Percentiles rank a stretch among this genome's conserved stretches.
These are phyloP conservation scores for Dissostichus mawsoni DNA, from an alignment of 2,113 vertebrate species.

Conservation along the genomic window DNA sequence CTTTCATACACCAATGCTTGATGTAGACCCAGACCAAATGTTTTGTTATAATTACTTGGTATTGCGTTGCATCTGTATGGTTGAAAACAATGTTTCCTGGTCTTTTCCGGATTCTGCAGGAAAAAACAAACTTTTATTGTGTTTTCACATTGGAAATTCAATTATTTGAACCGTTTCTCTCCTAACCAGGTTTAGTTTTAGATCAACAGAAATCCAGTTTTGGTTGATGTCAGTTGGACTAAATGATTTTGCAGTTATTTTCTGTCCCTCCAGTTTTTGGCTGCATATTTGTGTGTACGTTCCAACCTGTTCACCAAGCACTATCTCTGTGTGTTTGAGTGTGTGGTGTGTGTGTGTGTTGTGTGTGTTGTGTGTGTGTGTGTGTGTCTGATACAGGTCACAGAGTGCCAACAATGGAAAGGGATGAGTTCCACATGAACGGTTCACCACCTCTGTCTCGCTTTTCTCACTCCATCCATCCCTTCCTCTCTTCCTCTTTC, in stretches of 20 bases:
- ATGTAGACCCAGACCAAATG: constrained; percentile 24
- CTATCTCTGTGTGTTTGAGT: constrained; percentile 6
- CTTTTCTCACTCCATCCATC: constrained; percentile 48
- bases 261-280: constrained; percentile 39
- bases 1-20: constrained; percentile 45
- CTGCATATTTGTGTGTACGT: constrained; percentile 22
- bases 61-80: neutral
- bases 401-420: constrained; percentile 77
- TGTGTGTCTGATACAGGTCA: constrained; percentile 70
- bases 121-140: constrained; percentile 29
- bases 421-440: constrained; percentile 79
- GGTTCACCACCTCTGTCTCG: constrained; percentile 64
- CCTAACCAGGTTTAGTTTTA: constrained; percentile 9
- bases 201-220: constrained; percentile 25
- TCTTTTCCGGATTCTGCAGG: neutral
- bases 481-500: constrained; percentile 19
- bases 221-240: constrained; percentile 28
- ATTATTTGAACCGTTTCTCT: neutral
- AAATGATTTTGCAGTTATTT: constrained; percentile 30
- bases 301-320: constrained; percentile 49
- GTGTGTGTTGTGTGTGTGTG: constrained; percentile 38
- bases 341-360: constrained; percentile 31
- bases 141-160: constrained; percentile 3
- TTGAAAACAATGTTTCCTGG: constrained; percentile 19
- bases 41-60: constrained; percentile 37